These are phyloP conservation scores for Threskiornis aethiopicus DNA, from an alignment of 2,797 vertebrate genomes.

Conservation along the genomic window DNA sequence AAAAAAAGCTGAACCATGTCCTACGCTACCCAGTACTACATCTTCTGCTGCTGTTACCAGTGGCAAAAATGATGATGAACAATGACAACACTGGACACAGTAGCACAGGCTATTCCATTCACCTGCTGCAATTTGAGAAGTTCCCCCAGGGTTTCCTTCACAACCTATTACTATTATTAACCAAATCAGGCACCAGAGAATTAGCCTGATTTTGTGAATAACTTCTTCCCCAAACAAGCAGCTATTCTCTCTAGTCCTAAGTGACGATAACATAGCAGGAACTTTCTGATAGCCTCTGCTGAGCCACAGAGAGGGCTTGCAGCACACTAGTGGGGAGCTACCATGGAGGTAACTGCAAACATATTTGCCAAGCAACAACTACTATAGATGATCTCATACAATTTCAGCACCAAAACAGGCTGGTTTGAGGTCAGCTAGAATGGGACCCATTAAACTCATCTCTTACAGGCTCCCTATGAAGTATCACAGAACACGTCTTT, in stretches of 20 bases:
- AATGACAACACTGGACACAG: neutral
- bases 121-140: neutral
- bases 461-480: neutral
- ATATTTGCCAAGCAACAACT: neutral
- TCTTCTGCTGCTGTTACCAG: neutral
- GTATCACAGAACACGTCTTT: neutral
- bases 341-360: neutral
- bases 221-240: neutral
- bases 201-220: neutral
- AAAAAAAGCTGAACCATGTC: neutral
- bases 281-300: neutral
- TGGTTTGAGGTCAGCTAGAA: neutral
- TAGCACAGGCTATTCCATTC: neutral
- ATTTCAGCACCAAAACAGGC: neutral
- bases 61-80: neutral
- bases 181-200: neutral
- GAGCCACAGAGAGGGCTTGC: neutral
- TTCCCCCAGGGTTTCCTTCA: neutral
- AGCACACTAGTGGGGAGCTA: neutral
- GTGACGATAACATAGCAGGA: neutral
- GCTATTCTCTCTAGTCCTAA: neutral
- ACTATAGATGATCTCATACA: neutral
- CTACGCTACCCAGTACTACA: neutral
- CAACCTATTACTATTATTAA: neutral
- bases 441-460: neutral